phyloP scores from a whole-genome alignment of 2,888 invertebrate species.

The Chorisops tibialis region DNA sequence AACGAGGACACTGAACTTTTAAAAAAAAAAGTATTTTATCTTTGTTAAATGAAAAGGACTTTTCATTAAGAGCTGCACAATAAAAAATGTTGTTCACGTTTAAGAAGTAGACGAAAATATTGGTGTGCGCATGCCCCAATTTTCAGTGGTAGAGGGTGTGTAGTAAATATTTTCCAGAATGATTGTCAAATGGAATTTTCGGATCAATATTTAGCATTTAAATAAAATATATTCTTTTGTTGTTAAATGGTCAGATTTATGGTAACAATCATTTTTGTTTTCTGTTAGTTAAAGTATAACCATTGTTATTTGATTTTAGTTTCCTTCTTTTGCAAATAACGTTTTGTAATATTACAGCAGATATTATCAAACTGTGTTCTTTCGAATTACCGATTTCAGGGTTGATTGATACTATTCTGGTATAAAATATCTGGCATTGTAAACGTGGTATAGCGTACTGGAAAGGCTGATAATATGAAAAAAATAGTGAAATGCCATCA shows the following conservation, averaged over 20 bases:
- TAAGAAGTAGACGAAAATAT: conserved; percentile 18
- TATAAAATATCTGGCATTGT: no score
- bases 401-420: no score
- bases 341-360: no score
- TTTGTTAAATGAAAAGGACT: not conserved
- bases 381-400: no score
- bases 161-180: not conserved
- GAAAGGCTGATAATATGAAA: no score
- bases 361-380: no score
- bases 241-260: not conserved
- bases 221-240: no score
- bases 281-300: no score
- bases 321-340: no score
- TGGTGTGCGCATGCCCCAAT: conserved; percentile 4
- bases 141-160: not conserved
- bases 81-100: conserved; percentile 6
- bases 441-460: no score
- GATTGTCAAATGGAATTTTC: not conserved
- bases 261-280: not conserved
- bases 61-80: conserved; percentile 2
- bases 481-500: no score
- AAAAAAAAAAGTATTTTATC: not conserved
- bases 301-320: no score
- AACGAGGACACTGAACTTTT: not conserved
- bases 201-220: not conserved